Evolutionary conservation across 2,113 vertebrate species (phyloP).

Genomic region (Sylvietta virens): DNA sequence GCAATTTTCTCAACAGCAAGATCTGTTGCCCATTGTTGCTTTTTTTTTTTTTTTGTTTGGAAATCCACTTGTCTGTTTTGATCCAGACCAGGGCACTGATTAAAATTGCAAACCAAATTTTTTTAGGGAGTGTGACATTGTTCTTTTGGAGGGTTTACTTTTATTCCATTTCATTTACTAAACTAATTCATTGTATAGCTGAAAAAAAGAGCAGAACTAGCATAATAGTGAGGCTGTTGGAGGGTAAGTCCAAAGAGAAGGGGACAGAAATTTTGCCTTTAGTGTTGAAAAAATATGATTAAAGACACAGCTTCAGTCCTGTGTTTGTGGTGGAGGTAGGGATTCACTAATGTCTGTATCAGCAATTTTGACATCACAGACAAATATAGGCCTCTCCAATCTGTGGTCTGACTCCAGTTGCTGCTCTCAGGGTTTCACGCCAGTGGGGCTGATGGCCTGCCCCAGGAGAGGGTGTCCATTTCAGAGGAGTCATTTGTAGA

Average conservation of each 20-base stretch:
- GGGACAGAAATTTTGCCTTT: not conserved
- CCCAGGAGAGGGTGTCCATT: not conserved
- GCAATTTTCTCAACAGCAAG: not conserved
- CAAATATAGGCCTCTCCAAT: not conserved
- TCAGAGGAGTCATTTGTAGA: not conserved
- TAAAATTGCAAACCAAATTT: not conserved
- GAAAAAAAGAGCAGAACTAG: not conserved
- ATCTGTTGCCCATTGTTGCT: not conserved
- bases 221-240: not conserved
- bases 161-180: not conserved
- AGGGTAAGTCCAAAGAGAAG: not conserved
- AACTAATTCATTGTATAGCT: not conserved
- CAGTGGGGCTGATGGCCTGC: not conserved
- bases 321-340: not conserved
- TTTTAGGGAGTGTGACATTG: not conserved
- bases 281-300: not conserved
- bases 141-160: not conserved
- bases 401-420: not conserved
- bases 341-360: not conserved
- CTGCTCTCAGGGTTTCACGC: not conserved
- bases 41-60: not conserved
- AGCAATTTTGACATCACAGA: not conserved
- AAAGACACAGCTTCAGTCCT: not conserved
- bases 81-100: not conserved
- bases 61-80: not conserved